Evolutionary conservation across 1,140 invertebrate genomes (phyloP).

Genomic region (Ruditapes philippinarum): DNA sequence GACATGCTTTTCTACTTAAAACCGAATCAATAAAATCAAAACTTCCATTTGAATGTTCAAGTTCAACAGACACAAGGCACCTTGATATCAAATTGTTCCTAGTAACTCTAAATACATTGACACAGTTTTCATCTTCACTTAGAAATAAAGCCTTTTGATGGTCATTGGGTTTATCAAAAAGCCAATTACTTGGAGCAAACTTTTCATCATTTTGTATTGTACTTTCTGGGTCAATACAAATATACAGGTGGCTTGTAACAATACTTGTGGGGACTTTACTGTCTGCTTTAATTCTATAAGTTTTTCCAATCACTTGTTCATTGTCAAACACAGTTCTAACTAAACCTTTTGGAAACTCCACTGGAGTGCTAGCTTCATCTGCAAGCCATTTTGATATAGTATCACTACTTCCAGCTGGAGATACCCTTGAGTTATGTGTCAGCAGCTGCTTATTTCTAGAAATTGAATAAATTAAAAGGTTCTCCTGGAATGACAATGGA

Average conservation of each 20-base stretch:
- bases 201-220: neutral
- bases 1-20: neutral
- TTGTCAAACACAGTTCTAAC: constrained; percentile 45
- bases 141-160: constrained; percentile 1
- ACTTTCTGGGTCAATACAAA: constrained; percentile 21
- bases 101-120: constrained; percentile 13
- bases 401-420: constrained; percentile 16
- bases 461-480: constrained; percentile 54
- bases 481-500: constrained; percentile 58
- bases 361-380: constrained; percentile 2
- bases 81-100: constrained; percentile 35
- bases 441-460: constrained; percentile 59
- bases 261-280: constrained; percentile 26
- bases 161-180: constrained; percentile 23
- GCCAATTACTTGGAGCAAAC: constrained; percentile 40
- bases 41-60: neutral
- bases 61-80: neutral
- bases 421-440: constrained; percentile 41
- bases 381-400: neutral
- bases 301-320: constrained; percentile 52
- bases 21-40: constrained; percentile 23
- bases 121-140: neutral
- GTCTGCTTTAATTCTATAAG: constrained; percentile 54
- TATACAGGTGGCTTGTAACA: constrained; percentile 56
- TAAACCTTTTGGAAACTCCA: constrained; percentile 48